Evolutionary conservation across 2,888 invertebrate species (phyloP).

Genomic region (Melanotus villosus): DNA sequence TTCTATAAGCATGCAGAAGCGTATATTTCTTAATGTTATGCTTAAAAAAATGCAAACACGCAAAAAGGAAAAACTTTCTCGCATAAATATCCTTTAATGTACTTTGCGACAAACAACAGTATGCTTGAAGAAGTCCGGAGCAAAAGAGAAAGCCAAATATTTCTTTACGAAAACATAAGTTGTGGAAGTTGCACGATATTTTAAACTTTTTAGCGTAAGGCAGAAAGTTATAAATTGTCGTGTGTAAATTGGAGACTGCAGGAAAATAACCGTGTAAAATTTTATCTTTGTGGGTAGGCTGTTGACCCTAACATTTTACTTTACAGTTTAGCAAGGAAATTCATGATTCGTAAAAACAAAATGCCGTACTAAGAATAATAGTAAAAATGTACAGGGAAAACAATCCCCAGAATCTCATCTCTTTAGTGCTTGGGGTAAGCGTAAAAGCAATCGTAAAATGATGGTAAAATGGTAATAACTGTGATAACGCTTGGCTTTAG

Average conservation of each 20-base stretch:
- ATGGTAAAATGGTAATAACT: slow-evolving; percentile 25
- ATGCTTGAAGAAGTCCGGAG: slow-evolving; percentile 2
- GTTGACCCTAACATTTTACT: slow-evolving; percentile 12
- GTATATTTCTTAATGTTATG: too few relatives aligned
- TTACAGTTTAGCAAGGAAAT: neutral
- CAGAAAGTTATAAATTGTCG: slow-evolving; percentile 15
- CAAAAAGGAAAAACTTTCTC: slow-evolving; percentile 12
- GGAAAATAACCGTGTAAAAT: slow-evolving; percentile 16
- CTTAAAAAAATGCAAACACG: neutral
- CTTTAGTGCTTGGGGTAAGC: slow-evolving; percentile 18
- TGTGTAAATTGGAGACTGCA: slow-evolving; percentile 13
- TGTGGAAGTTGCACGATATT: slow-evolving; percentile 17
- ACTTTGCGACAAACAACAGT: slow-evolving; percentile 17
- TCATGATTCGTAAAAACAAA: slow-evolving; percentile 22
- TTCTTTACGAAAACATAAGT: slow-evolving; percentile 15
- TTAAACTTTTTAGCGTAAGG: slow-evolving; percentile 25
- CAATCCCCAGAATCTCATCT: slow-evolving; percentile 26
- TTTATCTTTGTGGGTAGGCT: neutral
- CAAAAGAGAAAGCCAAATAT: slow-evolving; percentile 20
- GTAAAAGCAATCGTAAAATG: slow-evolving; percentile 28
- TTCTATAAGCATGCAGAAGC: too few relatives aligned
- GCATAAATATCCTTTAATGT: slow-evolving; percentile 25
- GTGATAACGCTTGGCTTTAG: slow-evolving; percentile 22
- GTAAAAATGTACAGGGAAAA: slow-evolving; percentile 22
- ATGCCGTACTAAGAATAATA: slow-evolving; percentile 19